These are phyloP conservation scores for Gibbula magus DNA, from an alignment of 2,888 invertebrate genomes.

Conservation along the genomic window DNA sequence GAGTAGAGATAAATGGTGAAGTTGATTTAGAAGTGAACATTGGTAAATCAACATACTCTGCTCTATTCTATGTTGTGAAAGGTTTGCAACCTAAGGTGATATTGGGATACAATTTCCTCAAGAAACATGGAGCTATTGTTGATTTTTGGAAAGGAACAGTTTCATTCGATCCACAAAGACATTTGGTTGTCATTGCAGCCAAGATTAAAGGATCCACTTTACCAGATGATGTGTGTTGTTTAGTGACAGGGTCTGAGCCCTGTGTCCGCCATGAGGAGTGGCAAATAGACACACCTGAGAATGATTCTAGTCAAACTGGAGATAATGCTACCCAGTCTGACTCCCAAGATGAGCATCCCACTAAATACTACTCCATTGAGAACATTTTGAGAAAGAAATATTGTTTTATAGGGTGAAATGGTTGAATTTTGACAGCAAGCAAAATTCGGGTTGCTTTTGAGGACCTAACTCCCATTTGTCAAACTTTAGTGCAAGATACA, in stretches of 20 bases:
- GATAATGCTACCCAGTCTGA: no score
- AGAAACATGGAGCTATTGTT: not conserved
- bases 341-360: no score
- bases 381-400: no score
- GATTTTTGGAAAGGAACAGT: not conserved
- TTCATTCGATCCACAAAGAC: not conserved
- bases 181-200: not conserved
- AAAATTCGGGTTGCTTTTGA: no score
- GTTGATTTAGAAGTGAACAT: not conserved
- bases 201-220: not conserved
- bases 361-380: no score
- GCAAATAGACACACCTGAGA: no score
- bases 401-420: no score
- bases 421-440: no score
- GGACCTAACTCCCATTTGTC: no score
- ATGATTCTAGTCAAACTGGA: no score
- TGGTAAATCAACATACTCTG: not conserved
- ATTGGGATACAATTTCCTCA: not conserved
- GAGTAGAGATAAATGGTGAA: not conserved
- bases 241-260: not conserved
- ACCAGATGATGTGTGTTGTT: constrained; percentile 3
- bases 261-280: no score
- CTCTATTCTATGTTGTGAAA: constrained; percentile 9
- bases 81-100: not conserved
- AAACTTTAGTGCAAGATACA: no score